These are phyloP conservation scores for Triplophysa siluroides DNA, from an alignment of 2,113 vertebrate species.

Conservation along the genomic window DNA sequence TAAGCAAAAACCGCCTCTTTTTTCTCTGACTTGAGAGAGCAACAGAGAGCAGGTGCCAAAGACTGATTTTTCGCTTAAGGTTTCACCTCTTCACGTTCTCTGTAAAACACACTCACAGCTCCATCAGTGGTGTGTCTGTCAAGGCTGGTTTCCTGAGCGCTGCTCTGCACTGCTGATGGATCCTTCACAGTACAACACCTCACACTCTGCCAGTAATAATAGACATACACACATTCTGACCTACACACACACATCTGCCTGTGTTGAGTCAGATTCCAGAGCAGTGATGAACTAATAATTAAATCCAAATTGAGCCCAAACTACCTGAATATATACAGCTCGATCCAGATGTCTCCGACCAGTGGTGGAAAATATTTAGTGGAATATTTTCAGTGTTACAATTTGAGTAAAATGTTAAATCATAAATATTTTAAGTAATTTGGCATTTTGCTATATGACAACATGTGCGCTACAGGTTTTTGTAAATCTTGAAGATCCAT, in stretches of 20 bases:
- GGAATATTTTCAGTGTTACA: neutral
- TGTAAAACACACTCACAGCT: constrained; percentile 38
- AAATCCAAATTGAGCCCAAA: neutral
- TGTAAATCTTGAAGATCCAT: neutral
- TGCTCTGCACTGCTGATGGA: constrained; percentile 63
- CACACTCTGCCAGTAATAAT: constrained; percentile 46
- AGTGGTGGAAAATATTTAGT: neutral
- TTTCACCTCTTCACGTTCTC: constrained; percentile 40
- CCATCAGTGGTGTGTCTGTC: constrained; percentile 55
- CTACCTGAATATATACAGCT: neutral
- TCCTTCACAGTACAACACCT: constrained; percentile 57
- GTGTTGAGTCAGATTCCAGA: neutral
- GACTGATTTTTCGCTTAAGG: constrained; percentile 18
- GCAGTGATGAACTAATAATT: neutral
- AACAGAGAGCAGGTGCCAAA: constrained; percentile 20
- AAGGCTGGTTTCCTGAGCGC: constrained; percentile 46
- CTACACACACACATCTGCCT: constrained; percentile 6
- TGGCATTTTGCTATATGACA: neutral
- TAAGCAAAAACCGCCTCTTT: constrained; percentile 8
- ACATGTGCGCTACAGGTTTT: neutral
- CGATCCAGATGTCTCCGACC: neutral
- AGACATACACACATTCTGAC: constrained; percentile 13
- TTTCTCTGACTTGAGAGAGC: neutral
- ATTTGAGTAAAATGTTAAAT: too few species aligned
- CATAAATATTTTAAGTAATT: neutral